A percentile compares a stretch with the other conserved stretches of the same genome.
Conservation (phyloP, 2,113 vertebrate genomes). For the Brevimyrus niger region DNA sequence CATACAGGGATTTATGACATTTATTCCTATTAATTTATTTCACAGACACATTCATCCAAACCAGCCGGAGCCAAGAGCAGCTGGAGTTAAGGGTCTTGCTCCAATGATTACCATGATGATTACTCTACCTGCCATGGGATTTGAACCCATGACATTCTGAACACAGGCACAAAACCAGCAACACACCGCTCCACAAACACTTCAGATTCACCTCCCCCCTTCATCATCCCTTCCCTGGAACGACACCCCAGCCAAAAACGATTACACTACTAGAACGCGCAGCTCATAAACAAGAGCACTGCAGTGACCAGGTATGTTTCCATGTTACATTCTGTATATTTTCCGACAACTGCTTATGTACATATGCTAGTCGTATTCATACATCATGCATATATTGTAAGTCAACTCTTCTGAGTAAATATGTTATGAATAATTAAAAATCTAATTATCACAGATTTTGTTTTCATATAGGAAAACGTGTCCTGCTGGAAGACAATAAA, state of each 20-base stretch:
- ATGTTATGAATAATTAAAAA: background rate
- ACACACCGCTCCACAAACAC: background rate
- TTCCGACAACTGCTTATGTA: background rate
- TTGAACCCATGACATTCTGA: background rate
- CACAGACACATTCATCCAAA: background rate
- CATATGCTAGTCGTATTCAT: background rate
- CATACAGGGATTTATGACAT: background rate
- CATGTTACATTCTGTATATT: background rate
- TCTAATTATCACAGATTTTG: background rate
- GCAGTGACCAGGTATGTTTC: background rate
- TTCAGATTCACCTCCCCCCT: background rate
- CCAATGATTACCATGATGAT: background rate
- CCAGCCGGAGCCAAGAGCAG: background rate
- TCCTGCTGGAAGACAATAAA: background rate
- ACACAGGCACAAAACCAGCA: background rate
- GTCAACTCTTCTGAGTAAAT: background rate
- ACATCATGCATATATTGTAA: background rate
- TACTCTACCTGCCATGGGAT: background rate
- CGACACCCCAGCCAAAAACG: background rate
- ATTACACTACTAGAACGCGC: background rate
- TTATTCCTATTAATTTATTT: background rate
- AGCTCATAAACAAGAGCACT: background rate
- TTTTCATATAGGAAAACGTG: background rate
- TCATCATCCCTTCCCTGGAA: background rate
- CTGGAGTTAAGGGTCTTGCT: background rate